Conservation (phyloP, 2,888 invertebrate species). For the Dasypolia templi region DNA sequence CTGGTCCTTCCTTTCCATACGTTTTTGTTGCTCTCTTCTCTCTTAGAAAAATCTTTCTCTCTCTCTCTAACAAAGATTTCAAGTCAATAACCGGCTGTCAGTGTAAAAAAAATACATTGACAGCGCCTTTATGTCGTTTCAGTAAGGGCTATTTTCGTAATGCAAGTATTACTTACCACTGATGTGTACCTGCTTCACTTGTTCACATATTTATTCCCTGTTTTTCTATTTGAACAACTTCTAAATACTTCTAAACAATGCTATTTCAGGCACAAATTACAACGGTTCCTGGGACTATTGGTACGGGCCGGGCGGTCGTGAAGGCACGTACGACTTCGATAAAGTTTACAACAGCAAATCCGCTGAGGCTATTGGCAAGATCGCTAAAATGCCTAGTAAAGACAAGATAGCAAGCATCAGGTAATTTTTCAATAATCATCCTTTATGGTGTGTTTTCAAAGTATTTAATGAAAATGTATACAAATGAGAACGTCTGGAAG, state of each 20-base stretch:
- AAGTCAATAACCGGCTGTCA: no score
- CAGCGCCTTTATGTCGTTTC: background rate
- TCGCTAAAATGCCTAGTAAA: constrained; percentile 88
- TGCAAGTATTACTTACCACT: background rate
- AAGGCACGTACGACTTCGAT: constrained; percentile 90
- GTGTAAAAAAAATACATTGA: background rate
- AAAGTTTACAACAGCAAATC: constrained; percentile 88
- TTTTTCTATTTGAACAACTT: background rate
- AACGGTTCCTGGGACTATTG: constrained; percentile 94
- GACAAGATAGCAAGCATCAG: constrained; percentile 83
- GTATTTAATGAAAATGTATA: background rate
- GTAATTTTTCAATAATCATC: no score
- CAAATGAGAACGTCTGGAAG: background rate
- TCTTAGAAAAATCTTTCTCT: no score
- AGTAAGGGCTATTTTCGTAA: background rate
- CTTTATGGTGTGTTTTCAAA: no score
- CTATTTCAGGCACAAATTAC: constrained; percentile 92
- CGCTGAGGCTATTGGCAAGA: constrained; percentile 89
- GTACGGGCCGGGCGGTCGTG: constrained; percentile 94
- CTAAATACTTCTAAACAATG: background rate
- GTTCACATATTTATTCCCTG: background rate
- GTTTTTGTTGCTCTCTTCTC: no score
- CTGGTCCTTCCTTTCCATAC: background rate
- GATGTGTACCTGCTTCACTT: background rate
- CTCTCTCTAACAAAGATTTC: no score